Conservation (phyloP, 2,888 invertebrate genomes). For the Drosophila colorata region DNA sequence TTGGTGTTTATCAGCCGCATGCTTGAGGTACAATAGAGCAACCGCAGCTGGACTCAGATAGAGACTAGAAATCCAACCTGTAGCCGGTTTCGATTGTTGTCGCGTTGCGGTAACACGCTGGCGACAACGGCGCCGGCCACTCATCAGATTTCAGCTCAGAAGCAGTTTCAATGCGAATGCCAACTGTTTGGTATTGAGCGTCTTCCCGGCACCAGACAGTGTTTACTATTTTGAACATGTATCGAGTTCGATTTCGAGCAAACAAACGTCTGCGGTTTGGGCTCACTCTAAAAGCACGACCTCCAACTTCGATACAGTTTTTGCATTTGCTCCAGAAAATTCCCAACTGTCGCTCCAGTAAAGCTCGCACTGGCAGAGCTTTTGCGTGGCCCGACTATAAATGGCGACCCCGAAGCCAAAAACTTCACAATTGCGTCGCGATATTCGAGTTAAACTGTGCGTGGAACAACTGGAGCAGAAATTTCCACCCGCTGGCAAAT, state of each 20-base stretch:
- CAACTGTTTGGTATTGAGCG: constrained; percentile 26
- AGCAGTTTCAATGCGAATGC: constrained; percentile 26
- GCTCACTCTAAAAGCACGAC: constrained; percentile 43
- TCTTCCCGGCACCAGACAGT: constrained; percentile 30
- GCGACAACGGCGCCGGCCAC: constrained; percentile 37
- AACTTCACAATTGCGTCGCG: constrained; percentile 63
- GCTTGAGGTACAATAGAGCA: constrained; percentile 25
- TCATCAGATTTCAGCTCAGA: constrained; percentile 43
- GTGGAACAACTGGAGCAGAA: neutral
- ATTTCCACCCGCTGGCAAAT: constrained; percentile 22
- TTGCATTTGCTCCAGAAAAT: constrained; percentile 45
- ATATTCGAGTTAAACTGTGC: constrained; percentile 39
- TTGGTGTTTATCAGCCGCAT: constrained; percentile 34
- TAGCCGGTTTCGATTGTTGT: constrained; percentile 36
- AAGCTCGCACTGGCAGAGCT: constrained; percentile 53
- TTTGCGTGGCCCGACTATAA: constrained; percentile 48
- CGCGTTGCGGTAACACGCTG: constrained; percentile 39
- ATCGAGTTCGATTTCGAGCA: constrained; percentile 52
- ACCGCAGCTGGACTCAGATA: constrained; percentile 48
- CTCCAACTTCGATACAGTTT: constrained; percentile 7
- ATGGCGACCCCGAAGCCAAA: constrained; percentile 19
- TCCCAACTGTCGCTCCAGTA: constrained; percentile 41
- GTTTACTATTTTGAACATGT: constrained; percentile 32
- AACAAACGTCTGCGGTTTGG: constrained; percentile 49
- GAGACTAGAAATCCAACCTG: constrained; percentile 36